These are phyloP conservation scores for Hedya salicella DNA, from an alignment of 2,888 invertebrate genomes.

Conservation along the genomic window DNA sequence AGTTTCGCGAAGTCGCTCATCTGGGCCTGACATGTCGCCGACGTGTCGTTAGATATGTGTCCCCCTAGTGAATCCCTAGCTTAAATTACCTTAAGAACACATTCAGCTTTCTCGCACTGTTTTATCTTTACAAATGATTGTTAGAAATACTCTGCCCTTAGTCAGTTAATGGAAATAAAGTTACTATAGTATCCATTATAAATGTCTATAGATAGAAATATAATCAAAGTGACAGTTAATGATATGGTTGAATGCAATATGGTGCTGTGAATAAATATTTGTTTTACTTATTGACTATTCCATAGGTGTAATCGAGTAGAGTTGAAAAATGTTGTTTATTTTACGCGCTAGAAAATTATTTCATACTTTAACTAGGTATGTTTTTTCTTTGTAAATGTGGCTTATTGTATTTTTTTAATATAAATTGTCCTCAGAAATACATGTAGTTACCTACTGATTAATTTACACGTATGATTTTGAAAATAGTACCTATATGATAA, in stretches of 20 bases:
- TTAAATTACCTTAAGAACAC: conserved; percentile 10
- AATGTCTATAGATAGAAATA: conserved; percentile 45
- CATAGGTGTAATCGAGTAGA: conserved; percentile 11
- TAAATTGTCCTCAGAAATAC: background rate
- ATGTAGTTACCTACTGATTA: background rate
- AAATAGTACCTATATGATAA: no score
- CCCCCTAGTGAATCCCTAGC: no score
- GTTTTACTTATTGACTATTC: conserved; percentile 22
- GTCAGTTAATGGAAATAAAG: conserved; percentile 6
- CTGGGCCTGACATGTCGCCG: no score
- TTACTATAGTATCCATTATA: conserved; percentile 5
- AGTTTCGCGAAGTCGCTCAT: no score
- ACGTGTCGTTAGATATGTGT: no score
- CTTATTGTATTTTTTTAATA: background rate
- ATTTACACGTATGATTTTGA: no score
- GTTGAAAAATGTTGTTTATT: background rate
- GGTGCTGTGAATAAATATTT: conserved; percentile 51
- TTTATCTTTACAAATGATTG: conserved; percentile 1
- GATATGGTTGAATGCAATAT: conserved; percentile 49
- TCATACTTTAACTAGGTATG: background rate
- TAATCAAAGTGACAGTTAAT: conserved; percentile 42
- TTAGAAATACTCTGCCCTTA: conserved; percentile 13
- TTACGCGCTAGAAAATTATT: background rate
- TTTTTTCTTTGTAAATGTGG: background rate
- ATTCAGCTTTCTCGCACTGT: conserved; percentile 22